phyloP scores from a whole-genome alignment of 2,113 vertebrate genomes.

The Speoplatyrhinus poulsoni region DNA sequence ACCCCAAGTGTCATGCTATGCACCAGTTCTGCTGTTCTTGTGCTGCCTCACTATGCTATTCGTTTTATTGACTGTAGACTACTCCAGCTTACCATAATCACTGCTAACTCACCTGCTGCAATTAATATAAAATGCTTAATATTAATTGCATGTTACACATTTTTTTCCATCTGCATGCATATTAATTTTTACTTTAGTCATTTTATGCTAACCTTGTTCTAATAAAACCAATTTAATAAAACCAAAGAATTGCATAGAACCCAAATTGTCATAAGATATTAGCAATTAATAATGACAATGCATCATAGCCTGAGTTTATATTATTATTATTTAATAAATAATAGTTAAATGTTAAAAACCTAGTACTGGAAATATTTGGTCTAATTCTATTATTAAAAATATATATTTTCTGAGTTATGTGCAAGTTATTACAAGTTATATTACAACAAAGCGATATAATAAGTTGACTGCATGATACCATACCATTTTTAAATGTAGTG shows the following conservation, averaged over 20 bases:
- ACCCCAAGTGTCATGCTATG: no score
- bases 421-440: neutral
- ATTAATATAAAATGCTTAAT: neutral
- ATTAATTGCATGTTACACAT: constrained; percentile 28
- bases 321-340: no score
- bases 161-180: constrained; percentile 5
- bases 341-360: no score
- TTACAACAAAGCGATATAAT: constrained; percentile 8
- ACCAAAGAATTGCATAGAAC: neutral
- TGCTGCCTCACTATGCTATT: constrained; percentile 63
- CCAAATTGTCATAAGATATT: no score
- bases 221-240: neutral
- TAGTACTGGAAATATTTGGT: no score
- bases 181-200: neutral
- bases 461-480: constrained; percentile 56
- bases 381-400: no score
- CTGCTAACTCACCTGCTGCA: neutral
- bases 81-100: neutral
- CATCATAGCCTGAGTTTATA: no score
- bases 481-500: constrained; percentile 45
- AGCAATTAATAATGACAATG: no score
- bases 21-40: constrained; percentile 17
- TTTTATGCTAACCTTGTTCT: neutral
- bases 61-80: neutral
- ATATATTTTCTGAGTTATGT: no score